These are phyloP conservation scores for Drosophila kanekoi DNA, from an alignment of 2,888 invertebrate genomes.

Conservation along the genomic window DNA sequence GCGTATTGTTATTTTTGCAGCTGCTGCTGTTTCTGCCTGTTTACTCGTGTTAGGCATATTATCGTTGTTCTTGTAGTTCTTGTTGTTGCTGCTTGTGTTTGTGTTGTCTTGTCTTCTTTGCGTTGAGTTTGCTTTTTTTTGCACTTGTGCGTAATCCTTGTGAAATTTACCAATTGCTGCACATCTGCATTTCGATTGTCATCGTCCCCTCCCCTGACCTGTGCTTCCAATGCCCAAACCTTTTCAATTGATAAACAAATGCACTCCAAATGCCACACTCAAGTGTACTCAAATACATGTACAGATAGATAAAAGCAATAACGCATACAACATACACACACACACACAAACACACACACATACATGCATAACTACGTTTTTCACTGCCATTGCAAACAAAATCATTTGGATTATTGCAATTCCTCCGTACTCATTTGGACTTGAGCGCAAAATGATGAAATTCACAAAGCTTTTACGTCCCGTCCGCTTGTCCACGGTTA, in stretches of 20 bases:
- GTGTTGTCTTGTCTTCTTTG: neutral
- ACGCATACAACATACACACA: neutral
- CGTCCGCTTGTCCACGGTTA: conserved; percentile 21
- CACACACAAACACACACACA: neutral
- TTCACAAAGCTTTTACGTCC: conserved; percentile 32
- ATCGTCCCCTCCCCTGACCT: neutral
- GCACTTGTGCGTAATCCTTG: conserved; percentile 52
- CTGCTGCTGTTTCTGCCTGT: conserved; percentile 36
- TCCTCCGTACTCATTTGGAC: conserved; percentile 1
- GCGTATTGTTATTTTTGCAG: conserved; percentile 62
- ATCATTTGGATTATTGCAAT: conserved; percentile 12
- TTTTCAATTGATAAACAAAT: conserved; percentile 14
- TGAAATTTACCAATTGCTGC: conserved; percentile 7
- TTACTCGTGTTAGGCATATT: conserved; percentile 32
- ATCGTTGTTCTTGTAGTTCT: conserved; percentile 4
- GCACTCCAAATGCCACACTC: neutral
- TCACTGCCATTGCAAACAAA: neutral
- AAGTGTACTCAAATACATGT: neutral
- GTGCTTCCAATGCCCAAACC: too few relatives aligned
- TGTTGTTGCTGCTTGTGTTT: conserved; percentile 5
- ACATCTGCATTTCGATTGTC: conserved; percentile 9
- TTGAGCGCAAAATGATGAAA: conserved; percentile 21
- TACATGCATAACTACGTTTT: neutral
- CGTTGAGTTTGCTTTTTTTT: conserved; percentile 1
- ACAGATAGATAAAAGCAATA: conserved; percentile 3